A percentile compares a stretch with the other conserved stretches of the same genome.
phyloP scores from a whole-genome alignment of 2,888 invertebrate species.

The Boloria selene region DNA sequence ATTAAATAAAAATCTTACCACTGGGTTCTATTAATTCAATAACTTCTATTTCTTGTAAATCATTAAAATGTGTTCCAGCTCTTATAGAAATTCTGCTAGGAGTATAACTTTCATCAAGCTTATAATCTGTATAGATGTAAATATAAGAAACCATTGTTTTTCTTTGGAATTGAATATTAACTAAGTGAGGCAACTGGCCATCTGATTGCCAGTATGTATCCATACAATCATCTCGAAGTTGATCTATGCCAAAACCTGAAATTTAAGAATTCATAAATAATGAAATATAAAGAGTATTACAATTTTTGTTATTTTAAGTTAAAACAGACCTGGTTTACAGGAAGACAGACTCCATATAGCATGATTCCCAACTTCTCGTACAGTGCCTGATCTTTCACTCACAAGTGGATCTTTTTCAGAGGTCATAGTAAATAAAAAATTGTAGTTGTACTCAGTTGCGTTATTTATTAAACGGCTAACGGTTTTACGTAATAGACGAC shows the following conservation, averaged over 20 bases:
- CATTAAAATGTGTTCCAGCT: constrained; percentile 97
- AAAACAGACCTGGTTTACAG: constrained; percentile 93
- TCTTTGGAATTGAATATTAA: constrained; percentile 97
- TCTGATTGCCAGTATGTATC: constrained; percentile 99
- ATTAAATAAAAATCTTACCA: constrained; percentile 68
- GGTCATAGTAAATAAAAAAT: constrained; percentile 47
- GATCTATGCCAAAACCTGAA: constrained; percentile 98
- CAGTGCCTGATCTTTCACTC: constrained; percentile 75
- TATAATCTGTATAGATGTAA: constrained; percentile 98
- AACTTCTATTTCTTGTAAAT: constrained; percentile 97
- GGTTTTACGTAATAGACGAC: no score
- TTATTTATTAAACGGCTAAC: no score
- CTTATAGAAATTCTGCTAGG: constrained; percentile 96
- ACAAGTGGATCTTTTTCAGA: constrained; percentile 75
- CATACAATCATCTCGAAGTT: constrained; percentile 95
- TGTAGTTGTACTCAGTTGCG: no score
- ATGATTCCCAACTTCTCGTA: constrained; percentile 92
- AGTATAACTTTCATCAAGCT: constrained; percentile 99
- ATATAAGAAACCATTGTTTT: constrained; percentile 98
- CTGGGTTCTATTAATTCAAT: constrained; percentile 96
- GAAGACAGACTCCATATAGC: constrained; percentile 99
- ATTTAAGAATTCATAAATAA: constrained; percentile 13
- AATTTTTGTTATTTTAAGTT: background rate
- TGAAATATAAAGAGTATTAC: background rate
- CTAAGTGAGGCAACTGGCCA: constrained; percentile 98